Evolutionary conservation across 2,797 vertebrate genomes (phyloP).

Genomic region (Setipinna tenuifilis): DNA sequence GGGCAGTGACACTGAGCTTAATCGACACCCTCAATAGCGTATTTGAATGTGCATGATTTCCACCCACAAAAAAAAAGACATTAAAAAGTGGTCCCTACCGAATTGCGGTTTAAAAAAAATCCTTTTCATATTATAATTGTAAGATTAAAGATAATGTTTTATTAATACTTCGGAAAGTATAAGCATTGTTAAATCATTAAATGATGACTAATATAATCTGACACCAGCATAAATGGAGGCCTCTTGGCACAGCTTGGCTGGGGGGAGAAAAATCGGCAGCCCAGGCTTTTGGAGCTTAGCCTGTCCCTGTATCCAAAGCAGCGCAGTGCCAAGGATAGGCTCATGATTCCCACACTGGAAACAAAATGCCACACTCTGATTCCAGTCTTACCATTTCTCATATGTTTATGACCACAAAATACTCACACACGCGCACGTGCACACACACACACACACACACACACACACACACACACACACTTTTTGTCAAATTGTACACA

Average conservation of each 20-base stretch:
- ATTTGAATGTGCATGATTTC: constrained; percentile 24
- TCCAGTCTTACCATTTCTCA: neutral
- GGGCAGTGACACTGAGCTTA: neutral
- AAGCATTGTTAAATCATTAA: constrained; percentile 41
- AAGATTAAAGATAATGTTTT: constrained; percentile 26
- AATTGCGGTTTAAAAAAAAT: neutral
- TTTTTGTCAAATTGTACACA: neutral
- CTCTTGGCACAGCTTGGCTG: neutral
- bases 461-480: neutral
- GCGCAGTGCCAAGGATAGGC: neutral
- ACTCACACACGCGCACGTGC: neutral
- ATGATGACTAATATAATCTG: constrained; percentile 57
- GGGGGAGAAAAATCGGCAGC: neutral
- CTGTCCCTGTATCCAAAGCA: neutral
- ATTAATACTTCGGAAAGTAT: constrained; percentile 2
- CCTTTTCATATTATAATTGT: constrained; percentile 21
- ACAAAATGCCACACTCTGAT: neutral
- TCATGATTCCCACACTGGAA: neutral
- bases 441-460: neutral
- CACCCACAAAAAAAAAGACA: neutral
- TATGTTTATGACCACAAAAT: neutral
- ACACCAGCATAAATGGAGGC: constrained; percentile 57
- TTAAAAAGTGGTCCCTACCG: neutral
- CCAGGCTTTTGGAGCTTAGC: neutral
- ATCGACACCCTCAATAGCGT: constrained; percentile 9